Conservation (phyloP, 2,113 vertebrate species). For the Collichthys lucidus region DNA sequence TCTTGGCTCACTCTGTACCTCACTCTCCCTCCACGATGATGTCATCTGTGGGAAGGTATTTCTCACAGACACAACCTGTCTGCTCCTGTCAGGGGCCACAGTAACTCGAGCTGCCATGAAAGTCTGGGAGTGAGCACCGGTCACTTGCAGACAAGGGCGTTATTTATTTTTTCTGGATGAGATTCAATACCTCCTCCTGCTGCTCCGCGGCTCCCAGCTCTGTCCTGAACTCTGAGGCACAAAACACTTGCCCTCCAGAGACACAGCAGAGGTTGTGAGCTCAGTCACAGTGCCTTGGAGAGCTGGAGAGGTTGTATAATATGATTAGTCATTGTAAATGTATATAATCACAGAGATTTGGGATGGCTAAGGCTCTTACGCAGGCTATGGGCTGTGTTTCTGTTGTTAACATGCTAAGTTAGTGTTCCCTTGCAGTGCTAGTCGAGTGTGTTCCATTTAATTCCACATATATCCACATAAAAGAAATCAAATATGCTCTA, state of each 20-base stretch:
- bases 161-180: conserved; percentile 84
- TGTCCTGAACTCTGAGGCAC: conserved; percentile 56
- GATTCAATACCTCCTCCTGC: conserved; percentile 78
- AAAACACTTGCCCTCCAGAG: conserved; percentile 63
- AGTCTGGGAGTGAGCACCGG: conserved; percentile 82
- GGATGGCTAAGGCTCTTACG: conserved; percentile 50
- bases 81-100: conserved; percentile 81
- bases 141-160: conserved; percentile 84
- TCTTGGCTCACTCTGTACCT: conserved; percentile 47
- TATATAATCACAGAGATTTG: conserved; percentile 61
- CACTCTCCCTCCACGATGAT: conserved; percentile 72
- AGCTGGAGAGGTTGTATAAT: conserved; percentile 57
- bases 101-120: conserved; percentile 84
- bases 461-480: conserved; percentile 19
- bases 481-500: not conserved
- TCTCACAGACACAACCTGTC: conserved; percentile 84
- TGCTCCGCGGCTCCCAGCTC: conserved; percentile 45
- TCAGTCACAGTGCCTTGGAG: conserved; percentile 44
- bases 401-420: conserved; percentile 55
- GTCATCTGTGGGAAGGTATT: conserved; percentile 84
- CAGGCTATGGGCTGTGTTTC: conserved; percentile 46
- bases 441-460: conserved; percentile 5
- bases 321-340: conserved; percentile 69
- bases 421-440: not conserved
- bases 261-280: conserved; percentile 58